phyloP scores from a whole-genome alignment of 2,888 invertebrate species.

The Gymnoscelis rufifasciata region DNA sequence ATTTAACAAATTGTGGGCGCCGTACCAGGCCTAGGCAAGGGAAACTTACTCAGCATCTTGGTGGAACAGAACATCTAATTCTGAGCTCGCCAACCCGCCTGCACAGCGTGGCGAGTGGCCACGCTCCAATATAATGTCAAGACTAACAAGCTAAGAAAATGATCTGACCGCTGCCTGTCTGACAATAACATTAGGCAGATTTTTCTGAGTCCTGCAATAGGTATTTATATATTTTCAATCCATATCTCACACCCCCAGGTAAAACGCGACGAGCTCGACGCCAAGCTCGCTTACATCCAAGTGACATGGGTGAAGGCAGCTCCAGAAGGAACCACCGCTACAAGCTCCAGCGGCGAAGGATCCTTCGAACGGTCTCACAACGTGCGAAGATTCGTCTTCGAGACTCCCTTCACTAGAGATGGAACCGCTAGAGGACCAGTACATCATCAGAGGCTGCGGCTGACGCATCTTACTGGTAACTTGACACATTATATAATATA shows the following conservation, averaged over 20 bases:
- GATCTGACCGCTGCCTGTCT: too few relatives aligned
- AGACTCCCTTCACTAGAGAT: constrained; percentile 94
- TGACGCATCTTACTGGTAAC: constrained; percentile 93
- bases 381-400: constrained; percentile 93
- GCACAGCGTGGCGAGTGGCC: too few relatives aligned
- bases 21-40: too few relatives aligned
- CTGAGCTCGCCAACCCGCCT: too few relatives aligned
- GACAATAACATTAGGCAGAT: too few relatives aligned
- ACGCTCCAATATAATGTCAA: too few relatives aligned
- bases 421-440: constrained; percentile 88
- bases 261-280: constrained; percentile 86
- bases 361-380: constrained; percentile 95
- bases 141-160: too few relatives aligned
- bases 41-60: too few relatives aligned
- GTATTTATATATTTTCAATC: too few relatives aligned
- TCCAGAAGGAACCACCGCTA: constrained; percentile 88
- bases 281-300: constrained; percentile 93
- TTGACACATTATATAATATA: constrained; percentile 4
- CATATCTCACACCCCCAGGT: constrained; percentile 73
- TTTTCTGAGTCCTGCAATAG: too few relatives aligned
- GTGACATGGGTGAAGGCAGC: constrained; percentile 97
- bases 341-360: constrained; percentile 84
- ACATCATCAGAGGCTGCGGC: constrained; percentile 93
- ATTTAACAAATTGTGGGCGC: too few relatives aligned
- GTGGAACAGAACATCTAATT: too few relatives aligned